Evolutionary conservation across 2,888 invertebrate genomes (phyloP).

Genomic region (Gymnosoma rotundatum): DNA sequence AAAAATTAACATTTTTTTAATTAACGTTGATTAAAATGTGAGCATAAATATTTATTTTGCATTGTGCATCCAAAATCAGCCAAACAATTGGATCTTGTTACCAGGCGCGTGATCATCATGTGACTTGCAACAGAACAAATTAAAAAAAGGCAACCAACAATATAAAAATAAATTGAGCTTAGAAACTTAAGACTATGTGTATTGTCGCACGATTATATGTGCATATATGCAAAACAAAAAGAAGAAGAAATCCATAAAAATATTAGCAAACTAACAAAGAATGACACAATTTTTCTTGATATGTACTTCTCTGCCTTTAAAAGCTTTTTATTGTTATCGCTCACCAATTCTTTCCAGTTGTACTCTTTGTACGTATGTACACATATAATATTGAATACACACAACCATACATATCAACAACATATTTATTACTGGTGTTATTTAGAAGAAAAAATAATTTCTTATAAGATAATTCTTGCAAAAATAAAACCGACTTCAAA

Average conservation of each 20-base stretch:
- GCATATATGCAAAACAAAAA: neutral
- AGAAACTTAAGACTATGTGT: conserved; percentile 21
- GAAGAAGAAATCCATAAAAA: neutral
- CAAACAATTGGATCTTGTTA: conserved; percentile 45
- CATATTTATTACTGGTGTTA: too few species aligned
- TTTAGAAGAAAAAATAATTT: too few species aligned
- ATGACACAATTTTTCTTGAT: neutral
- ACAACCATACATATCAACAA: neutral
- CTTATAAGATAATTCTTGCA: too few species aligned
- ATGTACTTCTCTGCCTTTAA: neutral
- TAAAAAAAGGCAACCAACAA: conserved; percentile 13
- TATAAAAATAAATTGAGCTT: conserved; percentile 26
- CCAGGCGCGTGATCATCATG: conserved; percentile 67
- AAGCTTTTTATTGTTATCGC: conserved; percentile 24
- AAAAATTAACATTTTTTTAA: neutral
- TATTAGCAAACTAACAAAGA: neutral
- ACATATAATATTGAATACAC: neutral
- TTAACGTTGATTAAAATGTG: conserved; percentile 48
- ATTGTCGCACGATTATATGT: neutral
- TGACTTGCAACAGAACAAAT: conserved; percentile 57
- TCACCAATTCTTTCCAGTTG: neutral
- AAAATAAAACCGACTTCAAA: too few species aligned
- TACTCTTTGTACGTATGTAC: neutral
- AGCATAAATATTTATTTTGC: conserved; percentile 37
- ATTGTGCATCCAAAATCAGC: conserved; percentile 14